These are phyloP conservation scores for Myrmecobius fasciatus DNA, from an alignment of 2,113 vertebrate species.

Conservation along the genomic window DNA sequence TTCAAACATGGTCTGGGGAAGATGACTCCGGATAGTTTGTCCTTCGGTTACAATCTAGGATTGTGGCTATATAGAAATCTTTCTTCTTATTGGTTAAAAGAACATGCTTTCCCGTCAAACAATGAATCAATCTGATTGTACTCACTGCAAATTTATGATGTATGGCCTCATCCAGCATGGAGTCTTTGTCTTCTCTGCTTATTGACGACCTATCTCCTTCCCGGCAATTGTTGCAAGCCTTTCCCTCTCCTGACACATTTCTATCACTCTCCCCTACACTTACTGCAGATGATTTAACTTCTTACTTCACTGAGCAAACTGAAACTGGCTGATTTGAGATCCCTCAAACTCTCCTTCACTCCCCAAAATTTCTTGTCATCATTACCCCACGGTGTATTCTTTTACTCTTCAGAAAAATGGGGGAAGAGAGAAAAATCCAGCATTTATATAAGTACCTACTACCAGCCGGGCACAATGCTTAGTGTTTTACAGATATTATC, in stretches of 20 bases:
- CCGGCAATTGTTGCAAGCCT: neutral
- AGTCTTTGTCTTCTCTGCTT: neutral
- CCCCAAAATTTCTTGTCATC: neutral
- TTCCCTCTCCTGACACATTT: neutral
- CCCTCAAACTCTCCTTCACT: neutral
- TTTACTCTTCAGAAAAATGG: neutral
- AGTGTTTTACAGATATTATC: neutral
- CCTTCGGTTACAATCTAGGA: neutral
- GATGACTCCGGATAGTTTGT: neutral
- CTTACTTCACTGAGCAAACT: neutral
- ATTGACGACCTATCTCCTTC: neutral
- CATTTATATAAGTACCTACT: neutral
- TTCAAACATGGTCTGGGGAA: neutral
- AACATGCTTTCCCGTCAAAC: neutral
- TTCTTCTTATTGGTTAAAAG: neutral
- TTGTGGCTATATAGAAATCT: neutral
- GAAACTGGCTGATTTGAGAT: neutral
- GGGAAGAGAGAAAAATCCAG: neutral
- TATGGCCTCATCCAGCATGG: neutral
- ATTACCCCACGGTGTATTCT: neutral
- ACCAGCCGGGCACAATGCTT: neutral
- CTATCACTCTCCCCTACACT: neutral
- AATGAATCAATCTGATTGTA: neutral
- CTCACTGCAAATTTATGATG: neutral
- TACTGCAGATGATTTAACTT: neutral